These are phyloP conservation scores for Lordiphosa clarofinis DNA, from an alignment of 1,140 invertebrate genomes.

Conservation along the genomic window DNA sequence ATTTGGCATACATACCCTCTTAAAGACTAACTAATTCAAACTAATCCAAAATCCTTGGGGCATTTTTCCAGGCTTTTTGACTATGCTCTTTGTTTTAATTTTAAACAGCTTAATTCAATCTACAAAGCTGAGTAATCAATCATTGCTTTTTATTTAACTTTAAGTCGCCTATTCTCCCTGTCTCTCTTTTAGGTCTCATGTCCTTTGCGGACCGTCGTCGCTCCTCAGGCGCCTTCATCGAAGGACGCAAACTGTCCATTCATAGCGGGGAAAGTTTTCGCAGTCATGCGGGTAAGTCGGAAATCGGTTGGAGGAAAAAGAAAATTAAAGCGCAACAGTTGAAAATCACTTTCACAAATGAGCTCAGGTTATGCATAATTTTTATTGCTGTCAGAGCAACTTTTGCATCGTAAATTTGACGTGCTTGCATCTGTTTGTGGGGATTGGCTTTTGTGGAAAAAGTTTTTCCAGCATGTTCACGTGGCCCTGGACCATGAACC, in stretches of 20 bases:
- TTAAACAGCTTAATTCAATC: too few species aligned
- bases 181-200: slow-evolving; percentile 61
- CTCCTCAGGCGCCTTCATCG: slow-evolving; percentile 75
- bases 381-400: slow-evolving; percentile 52
- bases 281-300: slow-evolving; percentile 66
- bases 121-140: slow-evolving; percentile 19
- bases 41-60: too few species aligned
- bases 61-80: too few species aligned
- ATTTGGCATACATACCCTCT: too few species aligned
- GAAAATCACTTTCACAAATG: slow-evolving; percentile 75
- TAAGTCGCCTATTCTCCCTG: slow-evolving; percentile 15
- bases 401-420: slow-evolving; percentile 71
- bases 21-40: too few species aligned
- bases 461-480: slow-evolving; percentile 30
- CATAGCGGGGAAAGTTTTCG: slow-evolving; percentile 79
- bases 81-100: too few species aligned
- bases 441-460: slow-evolving; percentile 50
- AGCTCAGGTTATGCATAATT: slow-evolving; percentile 74
- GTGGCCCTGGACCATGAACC: slow-evolving; percentile 11
- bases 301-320: not conserved
- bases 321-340: slow-evolving; percentile 57
- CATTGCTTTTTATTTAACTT: slow-evolving; percentile 34
- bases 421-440: slow-evolving; percentile 38
- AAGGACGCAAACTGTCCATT: slow-evolving; percentile 76
- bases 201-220: slow-evolving; percentile 78